A percentile compares a stretch with the other conserved stretches of the same genome.
Evolutionary conservation across 2,113 vertebrate species (phyloP).

Genomic region (Thamnophis sirtalis): DNA sequence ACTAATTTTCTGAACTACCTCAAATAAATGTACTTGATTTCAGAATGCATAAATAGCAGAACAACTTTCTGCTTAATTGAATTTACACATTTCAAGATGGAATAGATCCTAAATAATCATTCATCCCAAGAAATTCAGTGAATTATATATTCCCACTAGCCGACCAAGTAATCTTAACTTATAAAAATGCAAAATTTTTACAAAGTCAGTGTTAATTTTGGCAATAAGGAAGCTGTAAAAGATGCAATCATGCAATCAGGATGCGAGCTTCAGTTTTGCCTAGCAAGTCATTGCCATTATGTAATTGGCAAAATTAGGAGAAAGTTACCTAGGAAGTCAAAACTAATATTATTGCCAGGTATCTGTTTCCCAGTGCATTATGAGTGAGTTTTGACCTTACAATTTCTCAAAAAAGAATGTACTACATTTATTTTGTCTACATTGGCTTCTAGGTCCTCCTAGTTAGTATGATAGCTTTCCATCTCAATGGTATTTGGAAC

Average conservation of each 20-base stretch:
- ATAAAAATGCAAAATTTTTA: conserved; percentile 40
- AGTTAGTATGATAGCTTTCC: neutral
- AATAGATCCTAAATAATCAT: conserved; percentile 35
- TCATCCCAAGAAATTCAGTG: conserved; percentile 38
- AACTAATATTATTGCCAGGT: neutral
- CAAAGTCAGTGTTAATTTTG: conserved; percentile 24
- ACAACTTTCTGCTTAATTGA: conserved; percentile 24
- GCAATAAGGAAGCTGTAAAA: conserved; percentile 4
- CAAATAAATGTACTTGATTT: neutral
- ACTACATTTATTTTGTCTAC: neutral
- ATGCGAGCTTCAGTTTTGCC: neutral
- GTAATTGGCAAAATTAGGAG: neutral
- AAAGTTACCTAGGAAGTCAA: neutral
- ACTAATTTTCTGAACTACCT: conserved; percentile 9
- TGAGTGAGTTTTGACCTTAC: neutral
- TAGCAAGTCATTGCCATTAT: neutral
- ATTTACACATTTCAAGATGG: conserved; percentile 32
- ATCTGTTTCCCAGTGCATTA: neutral
- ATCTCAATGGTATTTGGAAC: neutral
- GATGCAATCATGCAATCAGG: neutral
- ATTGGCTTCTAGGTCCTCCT: neutral
- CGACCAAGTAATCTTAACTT: conserved; percentile 39
- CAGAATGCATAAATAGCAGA: neutral
- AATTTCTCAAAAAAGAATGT: neutral
- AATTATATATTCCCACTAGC: conserved; percentile 38